phyloP scores from a whole-genome alignment of 2,888 invertebrate species.

The Xanthorhoe designata region DNA sequence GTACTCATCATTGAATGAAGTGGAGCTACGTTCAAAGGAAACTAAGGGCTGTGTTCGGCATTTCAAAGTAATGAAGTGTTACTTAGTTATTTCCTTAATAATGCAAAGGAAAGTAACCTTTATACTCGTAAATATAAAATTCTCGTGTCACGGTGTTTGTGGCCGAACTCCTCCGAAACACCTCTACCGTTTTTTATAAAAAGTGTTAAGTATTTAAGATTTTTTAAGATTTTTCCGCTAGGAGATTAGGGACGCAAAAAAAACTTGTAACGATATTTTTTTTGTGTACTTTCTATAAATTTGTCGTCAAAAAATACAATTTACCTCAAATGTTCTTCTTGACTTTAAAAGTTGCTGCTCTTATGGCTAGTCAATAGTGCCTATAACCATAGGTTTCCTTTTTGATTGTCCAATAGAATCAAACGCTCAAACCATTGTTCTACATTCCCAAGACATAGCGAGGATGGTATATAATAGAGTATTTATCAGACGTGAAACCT shows the following conservation, averaged over 20 bases:
- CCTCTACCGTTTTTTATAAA: too few relatives aligned
- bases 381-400: neutral
- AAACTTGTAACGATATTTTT: too few relatives aligned
- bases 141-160: too few relatives aligned
- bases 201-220: too few relatives aligned
- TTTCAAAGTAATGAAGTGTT: neutral
- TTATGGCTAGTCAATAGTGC: too few relatives aligned
- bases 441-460: neutral
- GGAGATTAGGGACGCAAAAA: too few relatives aligned
- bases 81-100: neutral
- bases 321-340: too few relatives aligned
- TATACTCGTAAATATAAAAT: neutral
- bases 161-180: too few relatives aligned
- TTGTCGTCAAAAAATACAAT: too few relatives aligned
- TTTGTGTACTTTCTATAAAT: too few relatives aligned
- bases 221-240: too few relatives aligned
- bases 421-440: neutral
- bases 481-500: conserved; percentile 39
- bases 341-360: too few relatives aligned
- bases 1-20: neutral
- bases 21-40: conserved; percentile 7
- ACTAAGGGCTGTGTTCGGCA: neutral
- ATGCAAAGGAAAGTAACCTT: neutral
- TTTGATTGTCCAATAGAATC: neutral
- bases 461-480: neutral